A percentile compares a stretch with the other conserved stretches of the same genome.
Conservation (phyloP, 2,113 vertebrate species). For the human region DNA sequence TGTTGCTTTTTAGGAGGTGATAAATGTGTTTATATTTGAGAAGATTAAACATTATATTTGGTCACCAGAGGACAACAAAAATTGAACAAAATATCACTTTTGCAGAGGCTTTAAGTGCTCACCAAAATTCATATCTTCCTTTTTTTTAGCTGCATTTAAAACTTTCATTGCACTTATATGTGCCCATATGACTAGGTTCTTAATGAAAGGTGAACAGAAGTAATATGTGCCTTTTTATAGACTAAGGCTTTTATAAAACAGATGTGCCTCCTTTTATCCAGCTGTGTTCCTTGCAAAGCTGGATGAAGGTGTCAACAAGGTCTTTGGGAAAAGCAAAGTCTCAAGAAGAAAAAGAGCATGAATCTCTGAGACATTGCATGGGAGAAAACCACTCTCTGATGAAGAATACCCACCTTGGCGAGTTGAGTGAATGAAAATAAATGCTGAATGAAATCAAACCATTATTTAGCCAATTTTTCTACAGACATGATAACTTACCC, state of each 20-base stretch:
- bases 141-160: background rate
- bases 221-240: background rate
- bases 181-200: background rate
- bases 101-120: background rate
- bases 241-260: background rate
- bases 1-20: background rate
- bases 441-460: background rate
- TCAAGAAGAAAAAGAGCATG: background rate
- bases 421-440: background rate
- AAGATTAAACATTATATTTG: background rate
- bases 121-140: background rate
- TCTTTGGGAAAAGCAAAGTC: background rate
- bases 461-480: background rate
- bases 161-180: background rate
- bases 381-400: background rate
- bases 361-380: background rate
- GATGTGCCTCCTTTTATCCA: accelerated
- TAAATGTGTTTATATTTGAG: background rate
- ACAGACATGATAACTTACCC: background rate
- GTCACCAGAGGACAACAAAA: background rate
- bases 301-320: background rate
- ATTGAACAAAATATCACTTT: background rate
- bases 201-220: background rate
- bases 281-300: background rate
- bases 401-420: background rate